Percentiles rank a stretch among this genome's conserved stretches.
phyloP scores from a whole-genome alignment of 2,797 vertebrate genomes.

The Selene dorsalis region DNA sequence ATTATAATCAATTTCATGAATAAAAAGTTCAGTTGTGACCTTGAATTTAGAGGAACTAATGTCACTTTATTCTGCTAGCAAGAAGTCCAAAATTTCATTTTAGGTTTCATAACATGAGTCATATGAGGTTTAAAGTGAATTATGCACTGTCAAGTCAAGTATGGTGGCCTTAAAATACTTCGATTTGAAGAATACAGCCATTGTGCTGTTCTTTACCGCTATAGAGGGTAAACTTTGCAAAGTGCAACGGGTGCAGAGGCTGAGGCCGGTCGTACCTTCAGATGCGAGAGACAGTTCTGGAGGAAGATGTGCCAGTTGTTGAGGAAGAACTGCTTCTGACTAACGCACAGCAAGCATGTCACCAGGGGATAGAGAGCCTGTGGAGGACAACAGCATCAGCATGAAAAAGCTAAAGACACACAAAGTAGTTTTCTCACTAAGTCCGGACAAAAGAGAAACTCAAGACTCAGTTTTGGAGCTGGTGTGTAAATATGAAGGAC shows the following conservation, averaged over 20 bases:
- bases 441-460: not conserved
- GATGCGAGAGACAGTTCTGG: constrained; percentile 99
- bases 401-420: not conserved
- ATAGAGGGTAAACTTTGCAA: constrained; percentile 3
- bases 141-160: constrained; percentile 26
- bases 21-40: not conserved
- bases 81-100: constrained; percentile 35
- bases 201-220: constrained; percentile 34
- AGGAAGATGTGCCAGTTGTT: constrained; percentile 99
- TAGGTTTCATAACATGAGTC: constrained; percentile 54
- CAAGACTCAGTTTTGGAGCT: not conserved
- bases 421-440: not conserved
- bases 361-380: constrained; percentile 98
- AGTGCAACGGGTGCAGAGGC: not conserved
- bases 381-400: constrained; percentile 53
- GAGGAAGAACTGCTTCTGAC: constrained; percentile 99
- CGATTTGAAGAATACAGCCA: constrained; percentile 26
- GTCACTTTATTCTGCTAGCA: constrained; percentile 2
- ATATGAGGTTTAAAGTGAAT: constrained; percentile 53
- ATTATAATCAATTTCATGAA: not conserved
- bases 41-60: constrained; percentile 1
- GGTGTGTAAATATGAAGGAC: constrained; percentile 7
- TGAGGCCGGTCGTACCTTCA: constrained; percentile 89
- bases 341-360: constrained; percentile 99
- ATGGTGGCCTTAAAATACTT: constrained; percentile 35